A percentile compares a stretch with the other conserved stretches of the same genome.
phyloP scores from a whole-genome alignment of 2,888 invertebrate genomes.

The Nephrotoma flavescens region DNA sequence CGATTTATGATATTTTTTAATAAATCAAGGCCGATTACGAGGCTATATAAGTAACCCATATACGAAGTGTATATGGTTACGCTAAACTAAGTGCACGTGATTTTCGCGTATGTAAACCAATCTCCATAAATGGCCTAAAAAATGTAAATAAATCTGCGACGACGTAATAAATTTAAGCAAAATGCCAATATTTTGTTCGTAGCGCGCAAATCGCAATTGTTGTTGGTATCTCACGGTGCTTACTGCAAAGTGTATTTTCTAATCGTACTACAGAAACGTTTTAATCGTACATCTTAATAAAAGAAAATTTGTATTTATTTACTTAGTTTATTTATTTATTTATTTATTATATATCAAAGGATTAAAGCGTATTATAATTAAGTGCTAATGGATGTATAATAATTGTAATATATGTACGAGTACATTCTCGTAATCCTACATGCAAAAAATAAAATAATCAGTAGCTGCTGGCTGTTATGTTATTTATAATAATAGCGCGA shows the following conservation, averaged over 20 bases:
- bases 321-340: not conserved
- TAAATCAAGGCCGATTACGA: not conserved
- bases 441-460: not conserved
- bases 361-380: not conserved
- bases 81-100: not conserved
- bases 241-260: not conserved
- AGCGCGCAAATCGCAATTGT: not conserved
- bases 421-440: not conserved
- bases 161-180: not conserved
- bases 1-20: not conserved
- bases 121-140: not conserved
- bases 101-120: not conserved
- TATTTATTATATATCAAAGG: not conserved
- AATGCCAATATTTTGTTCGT: not conserved
- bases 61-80: not conserved
- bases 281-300: not conserved
- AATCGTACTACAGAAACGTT: not conserved
- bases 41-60: not conserved
- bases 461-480: not conserved
- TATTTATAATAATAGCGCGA: not conserved
- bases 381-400: not conserved
- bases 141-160: not conserved
- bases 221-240: not conserved
- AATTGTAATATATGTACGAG: not conserved
- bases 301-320: not conserved